A percentile compares a stretch with the other conserved stretches of the same genome.
Conservation (phyloP, 2,113 vertebrate species). For the Lota lota region DNA sequence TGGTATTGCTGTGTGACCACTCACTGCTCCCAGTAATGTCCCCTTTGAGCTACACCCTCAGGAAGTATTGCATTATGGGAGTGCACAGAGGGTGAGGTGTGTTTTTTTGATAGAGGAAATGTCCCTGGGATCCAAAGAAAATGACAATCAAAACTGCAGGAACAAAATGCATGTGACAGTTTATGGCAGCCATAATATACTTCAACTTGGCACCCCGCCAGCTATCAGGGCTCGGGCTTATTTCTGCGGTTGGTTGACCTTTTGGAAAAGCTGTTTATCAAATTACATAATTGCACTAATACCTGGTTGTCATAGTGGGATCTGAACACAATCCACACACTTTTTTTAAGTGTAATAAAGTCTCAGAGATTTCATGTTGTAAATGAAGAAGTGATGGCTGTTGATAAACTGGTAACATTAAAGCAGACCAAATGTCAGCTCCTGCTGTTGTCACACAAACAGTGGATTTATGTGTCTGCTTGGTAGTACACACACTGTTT, state of each 20-base stretch:
- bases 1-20: constrained; percentile 12
- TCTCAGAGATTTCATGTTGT: background rate
- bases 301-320: no score
- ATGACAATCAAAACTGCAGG: constrained; percentile 15
- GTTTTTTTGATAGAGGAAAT: constrained; percentile 31
- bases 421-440: background rate
- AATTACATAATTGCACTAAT: constrained; percentile 13
- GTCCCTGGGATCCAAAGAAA: constrained; percentile 17
- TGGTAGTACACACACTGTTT: no score
- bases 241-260: constrained; percentile 52
- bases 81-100: constrained; percentile 14
- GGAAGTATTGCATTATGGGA: constrained; percentile 10
- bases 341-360: background rate
- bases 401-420: constrained; percentile 27
- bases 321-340: no score
- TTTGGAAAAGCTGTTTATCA: constrained; percentile 34
- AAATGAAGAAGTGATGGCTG: background rate
- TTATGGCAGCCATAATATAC: constrained; percentile 46
- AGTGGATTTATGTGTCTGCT: no score
- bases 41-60: constrained; percentile 8
- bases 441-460: no score
- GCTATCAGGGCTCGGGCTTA: constrained; percentile 33
- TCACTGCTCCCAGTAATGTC: constrained; percentile 2
- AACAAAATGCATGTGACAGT: constrained; percentile 46
- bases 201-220: constrained; percentile 42